A percentile compares a stretch with the other conserved stretches of the same genome.
phyloP scores from a whole-genome alignment of 64 coral and sea anemone genomes.

The Montipora sp. region DNA sequence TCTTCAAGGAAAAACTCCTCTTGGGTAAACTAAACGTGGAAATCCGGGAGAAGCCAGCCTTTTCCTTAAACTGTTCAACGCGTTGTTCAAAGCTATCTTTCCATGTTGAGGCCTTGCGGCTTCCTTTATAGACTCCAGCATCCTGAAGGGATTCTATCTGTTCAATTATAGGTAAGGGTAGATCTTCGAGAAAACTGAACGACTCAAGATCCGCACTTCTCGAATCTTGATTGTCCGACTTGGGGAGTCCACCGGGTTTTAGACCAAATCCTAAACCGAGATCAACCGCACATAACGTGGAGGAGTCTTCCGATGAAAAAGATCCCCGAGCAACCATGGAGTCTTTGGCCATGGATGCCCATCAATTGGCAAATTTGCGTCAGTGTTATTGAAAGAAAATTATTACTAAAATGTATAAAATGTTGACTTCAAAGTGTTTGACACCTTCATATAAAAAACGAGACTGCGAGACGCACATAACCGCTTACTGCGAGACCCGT shows the following conservation, averaged over 20 bases:
- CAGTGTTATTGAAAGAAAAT: no score
- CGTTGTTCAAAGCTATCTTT: conserved; percentile 26
- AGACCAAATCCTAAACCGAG: conserved; percentile 82
- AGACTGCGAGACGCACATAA: no score
- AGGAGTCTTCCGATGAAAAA: conserved; percentile 64
- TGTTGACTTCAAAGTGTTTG: no score
- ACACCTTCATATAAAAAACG: no score
- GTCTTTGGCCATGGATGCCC: conserved; percentile 33
- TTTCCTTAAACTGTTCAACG: conserved; percentile 50
- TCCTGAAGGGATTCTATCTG: background rate
- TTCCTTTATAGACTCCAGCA: conserved; percentile 1
- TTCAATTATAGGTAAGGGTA: background rate
- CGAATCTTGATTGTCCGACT: background rate
- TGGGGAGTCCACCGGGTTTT: conserved; percentile 85
- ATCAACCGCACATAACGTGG: conserved; percentile 55
- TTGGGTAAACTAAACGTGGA: background rate
- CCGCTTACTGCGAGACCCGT: no score
- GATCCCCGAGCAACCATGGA: conserved; percentile 46
- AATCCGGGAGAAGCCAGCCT: background rate
- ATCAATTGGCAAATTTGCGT: background rate
- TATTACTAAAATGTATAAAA: no score
- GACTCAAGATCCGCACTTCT: conserved; percentile 10
- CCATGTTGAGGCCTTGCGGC: conserved; percentile 15
- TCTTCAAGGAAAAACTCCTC: background rate
- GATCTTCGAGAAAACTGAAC: conserved; percentile 18